These are phyloP conservation scores for Megaceryle torquata DNA, from an alignment of 2,113 vertebrate genomes.

Conservation along the genomic window DNA sequence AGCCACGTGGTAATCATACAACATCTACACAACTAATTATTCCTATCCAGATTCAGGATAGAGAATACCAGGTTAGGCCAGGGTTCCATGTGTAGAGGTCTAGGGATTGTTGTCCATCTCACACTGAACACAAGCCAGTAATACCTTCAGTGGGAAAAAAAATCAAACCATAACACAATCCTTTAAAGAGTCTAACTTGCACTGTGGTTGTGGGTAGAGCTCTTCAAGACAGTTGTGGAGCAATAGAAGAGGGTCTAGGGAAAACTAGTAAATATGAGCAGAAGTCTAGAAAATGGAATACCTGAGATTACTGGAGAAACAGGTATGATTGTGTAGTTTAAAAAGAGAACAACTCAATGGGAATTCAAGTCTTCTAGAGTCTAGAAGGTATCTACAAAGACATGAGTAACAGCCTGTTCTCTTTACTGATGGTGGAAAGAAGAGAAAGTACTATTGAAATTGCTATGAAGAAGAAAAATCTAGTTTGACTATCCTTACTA, in stretches of 20 bases:
- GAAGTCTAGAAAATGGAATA: not conserved
- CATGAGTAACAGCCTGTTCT: not conserved
- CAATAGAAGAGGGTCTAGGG: not conserved
- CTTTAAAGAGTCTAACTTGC: not conserved
- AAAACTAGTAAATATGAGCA: not conserved
- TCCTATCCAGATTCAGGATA: not conserved
- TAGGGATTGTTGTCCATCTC: not conserved
- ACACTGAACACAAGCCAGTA: not conserved
- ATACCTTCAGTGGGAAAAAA: not conserved
- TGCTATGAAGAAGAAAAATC: not conserved
- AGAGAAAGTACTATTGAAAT: not conserved
- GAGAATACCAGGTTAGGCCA: not conserved
- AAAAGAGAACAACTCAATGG: not conserved
- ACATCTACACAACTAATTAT: not conserved
- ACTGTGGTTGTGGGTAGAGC: not conserved
- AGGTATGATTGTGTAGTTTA: not conserved
- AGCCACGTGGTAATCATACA: not conserved
- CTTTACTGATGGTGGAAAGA: not conserved
- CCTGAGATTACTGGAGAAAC: not conserved
- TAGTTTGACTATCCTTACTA: not conserved
- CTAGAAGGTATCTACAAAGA: not conserved
- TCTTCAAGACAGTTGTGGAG: not conserved
- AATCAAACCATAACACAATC: not conserved
- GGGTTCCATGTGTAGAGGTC: not conserved
- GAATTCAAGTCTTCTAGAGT: not conserved